A percentile compares a stretch with the other conserved stretches of the same genome.
phyloP scores from a whole-genome alignment of 2,888 invertebrate species.

The Trilocha varians region DNA sequence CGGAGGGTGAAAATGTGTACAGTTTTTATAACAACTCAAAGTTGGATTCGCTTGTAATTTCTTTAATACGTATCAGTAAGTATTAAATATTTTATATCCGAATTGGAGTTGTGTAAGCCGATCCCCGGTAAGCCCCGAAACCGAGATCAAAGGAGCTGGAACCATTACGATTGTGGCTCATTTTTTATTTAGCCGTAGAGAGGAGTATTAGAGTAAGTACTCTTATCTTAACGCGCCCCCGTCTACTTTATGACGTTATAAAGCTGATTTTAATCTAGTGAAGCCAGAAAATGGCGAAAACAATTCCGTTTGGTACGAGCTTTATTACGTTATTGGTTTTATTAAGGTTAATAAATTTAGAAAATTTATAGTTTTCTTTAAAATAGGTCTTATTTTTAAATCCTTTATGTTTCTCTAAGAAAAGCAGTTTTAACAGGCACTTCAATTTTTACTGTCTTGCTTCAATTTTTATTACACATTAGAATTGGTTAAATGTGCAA shows the following conservation, averaged over 20 bases:
- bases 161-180: slow-evolving; percentile 71
- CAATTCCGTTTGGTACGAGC: slow-evolving; percentile 32
- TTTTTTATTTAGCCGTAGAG: slow-evolving; percentile 66
- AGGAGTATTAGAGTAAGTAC: too few species aligned
- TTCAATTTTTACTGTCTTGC: too few species aligned
- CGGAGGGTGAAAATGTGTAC: slow-evolving; percentile 29
- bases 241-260: slow-evolving; percentile 69
- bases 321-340: slow-evolving; percentile 14
- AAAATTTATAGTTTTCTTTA: too few species aligned
- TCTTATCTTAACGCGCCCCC: slow-evolving; percentile 65
- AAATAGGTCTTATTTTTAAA: too few species aligned
- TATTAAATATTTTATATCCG: slow-evolving; percentile 64
- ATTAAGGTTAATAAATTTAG: neutral
- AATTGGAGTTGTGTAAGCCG: slow-evolving; percentile 57
- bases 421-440: too few species aligned
- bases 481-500: too few species aligned
- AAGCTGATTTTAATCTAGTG: slow-evolving; percentile 72
- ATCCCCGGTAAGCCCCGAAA: slow-evolving; percentile 67
- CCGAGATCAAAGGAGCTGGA: slow-evolving; percentile 66
- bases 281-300: slow-evolving; percentile 40
- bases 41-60: slow-evolving; percentile 66
- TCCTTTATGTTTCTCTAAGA: too few species aligned
- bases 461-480: too few species aligned
- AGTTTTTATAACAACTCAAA: slow-evolving; percentile 17
- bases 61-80: slow-evolving; percentile 57